phyloP scores from a whole-genome alignment of 1,140 invertebrate species.

The Anastatus disparis region DNA sequence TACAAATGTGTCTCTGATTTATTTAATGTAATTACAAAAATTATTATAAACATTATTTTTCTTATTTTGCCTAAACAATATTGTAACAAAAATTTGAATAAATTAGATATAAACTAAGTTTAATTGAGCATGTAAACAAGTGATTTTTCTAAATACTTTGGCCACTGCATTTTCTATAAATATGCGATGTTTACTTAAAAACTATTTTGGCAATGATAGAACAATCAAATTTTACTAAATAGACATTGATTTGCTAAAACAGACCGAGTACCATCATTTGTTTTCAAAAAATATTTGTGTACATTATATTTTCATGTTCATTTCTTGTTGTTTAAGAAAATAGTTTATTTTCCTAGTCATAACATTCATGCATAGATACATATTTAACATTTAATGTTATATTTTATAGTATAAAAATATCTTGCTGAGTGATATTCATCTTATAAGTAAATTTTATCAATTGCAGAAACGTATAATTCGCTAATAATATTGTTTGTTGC shows the following conservation, averaged over 20 bases:
- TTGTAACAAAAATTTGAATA: no score
- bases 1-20: background rate
- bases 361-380: background rate
- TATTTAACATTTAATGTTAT: background rate
- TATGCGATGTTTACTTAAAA: background rate
- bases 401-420: no score
- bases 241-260: background rate
- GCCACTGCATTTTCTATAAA: background rate
- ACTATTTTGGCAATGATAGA: background rate
- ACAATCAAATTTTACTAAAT: background rate
- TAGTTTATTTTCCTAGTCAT: background rate
- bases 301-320: background rate
- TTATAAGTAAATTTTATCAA: no score
- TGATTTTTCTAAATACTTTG: background rate
- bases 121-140: background rate
- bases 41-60: background rate
- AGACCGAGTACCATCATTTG: background rate
- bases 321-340: background rate
- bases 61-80: background rate
- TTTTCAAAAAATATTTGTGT: background rate
- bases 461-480: no score
- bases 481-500: no score
- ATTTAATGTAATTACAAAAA: background rate
- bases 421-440: no score
- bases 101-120: background rate